Evolutionary conservation across 2,113 vertebrate species (phyloP), one percentile per base, ranked within the genome.

Genomic region (Mormoops blainvillei): DNA sequence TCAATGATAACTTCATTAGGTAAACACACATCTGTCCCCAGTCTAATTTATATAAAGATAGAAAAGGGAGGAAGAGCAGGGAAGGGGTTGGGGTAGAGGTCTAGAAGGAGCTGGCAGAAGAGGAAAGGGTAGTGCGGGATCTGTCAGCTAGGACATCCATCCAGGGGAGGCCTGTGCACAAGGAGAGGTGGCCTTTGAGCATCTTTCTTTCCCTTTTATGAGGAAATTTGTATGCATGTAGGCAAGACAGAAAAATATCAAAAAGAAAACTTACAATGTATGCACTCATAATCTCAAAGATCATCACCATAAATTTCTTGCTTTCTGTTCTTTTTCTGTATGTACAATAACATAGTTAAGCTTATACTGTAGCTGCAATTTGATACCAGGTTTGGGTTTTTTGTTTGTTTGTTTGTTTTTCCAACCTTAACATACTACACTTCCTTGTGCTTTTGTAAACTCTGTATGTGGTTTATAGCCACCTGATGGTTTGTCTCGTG

Each of bases 11-110:
- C 48, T 87, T 95, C 74, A 41, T 86, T 94, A 87, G n/a, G 28
- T 94, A 95, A 94, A 94, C 74, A 89, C 50, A 67, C 80, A 87
- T 93, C 78, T 89, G 56, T 88, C 67, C 80, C 26, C 48, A 52
- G 54, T 73, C 82, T 95, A 20, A 80, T 97, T 94, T 96, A 74
- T 54, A 88, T 43, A 90, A 38, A 67, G 76, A 83, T 33, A 87
- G 71, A 91, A n/a, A 80, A 89, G 56, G 50, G 48, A 70, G 56
- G 52, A 41, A 92, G 63, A 54, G 80, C 65, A 71, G 73, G 86
- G 71, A 92, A 73, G 77, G 63, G 43, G n/a, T 43, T 15, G 10
- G 78, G 54, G 22, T 77, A 12, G 77, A 63, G 65, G 93, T 24
- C 41, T 63, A 24, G 77, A 87, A 24, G 52, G 67, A 43, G 11